Percentiles rank a stretch among this genome's conserved stretches.
phyloP scores from a whole-genome alignment of 2,113 vertebrate genomes.

The Notechis scutatus region DNA sequence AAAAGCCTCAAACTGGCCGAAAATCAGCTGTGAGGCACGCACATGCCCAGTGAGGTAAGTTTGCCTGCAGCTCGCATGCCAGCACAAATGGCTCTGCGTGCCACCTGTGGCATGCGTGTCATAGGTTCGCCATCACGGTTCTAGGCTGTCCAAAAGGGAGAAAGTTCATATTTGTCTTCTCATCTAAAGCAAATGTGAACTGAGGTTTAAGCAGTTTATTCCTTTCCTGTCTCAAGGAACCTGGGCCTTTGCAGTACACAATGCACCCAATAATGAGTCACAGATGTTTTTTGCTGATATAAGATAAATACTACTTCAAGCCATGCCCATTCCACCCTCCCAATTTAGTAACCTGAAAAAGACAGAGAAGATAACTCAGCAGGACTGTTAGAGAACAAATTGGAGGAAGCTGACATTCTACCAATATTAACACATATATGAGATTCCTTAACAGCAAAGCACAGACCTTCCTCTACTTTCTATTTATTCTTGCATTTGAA shows the following conservation, averaged over 20 bases:
- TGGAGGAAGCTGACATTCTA: neutral
- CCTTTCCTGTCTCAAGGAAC: neutral
- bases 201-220: neutral
- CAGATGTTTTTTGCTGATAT: neutral
- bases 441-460: neutral
- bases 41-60: too few relatives aligned
- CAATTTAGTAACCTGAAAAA: neutral
- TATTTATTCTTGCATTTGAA: conserved; percentile 24
- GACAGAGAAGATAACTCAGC: neutral
- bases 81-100: too few relatives aligned
- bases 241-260: neutral
- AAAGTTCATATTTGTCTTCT: neutral
- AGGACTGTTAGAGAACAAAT: neutral
- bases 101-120: too few relatives aligned
- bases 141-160: neutral
- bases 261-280: neutral
- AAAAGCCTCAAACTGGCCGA: too few relatives aligned
- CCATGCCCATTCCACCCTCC: neutral
- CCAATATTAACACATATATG: conserved; percentile 23
- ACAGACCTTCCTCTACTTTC: neutral
- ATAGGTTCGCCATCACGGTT: too few relatives aligned
- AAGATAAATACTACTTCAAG: neutral
- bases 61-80: too few relatives aligned
- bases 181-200: neutral
- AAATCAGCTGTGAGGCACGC: too few relatives aligned